Evolutionary conservation across 2,888 invertebrate genomes (phyloP).

Genomic region (Meiosimyza platycephala): DNA sequence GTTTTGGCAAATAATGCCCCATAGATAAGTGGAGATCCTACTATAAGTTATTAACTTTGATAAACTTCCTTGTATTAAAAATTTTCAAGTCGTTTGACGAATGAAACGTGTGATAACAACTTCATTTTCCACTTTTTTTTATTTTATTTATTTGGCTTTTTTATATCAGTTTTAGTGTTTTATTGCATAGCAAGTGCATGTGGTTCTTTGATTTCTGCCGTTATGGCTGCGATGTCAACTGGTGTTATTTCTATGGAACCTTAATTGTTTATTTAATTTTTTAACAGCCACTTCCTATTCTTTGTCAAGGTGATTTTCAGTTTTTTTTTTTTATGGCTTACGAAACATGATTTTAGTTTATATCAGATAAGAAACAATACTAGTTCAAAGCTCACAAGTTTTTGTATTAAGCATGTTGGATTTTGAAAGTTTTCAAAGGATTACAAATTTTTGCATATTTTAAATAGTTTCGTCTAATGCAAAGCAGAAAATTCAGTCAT

Average conservation of each 20-base stretch:
- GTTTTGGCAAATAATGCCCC: too few species aligned
- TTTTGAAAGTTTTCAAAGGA: too few species aligned
- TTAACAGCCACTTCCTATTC: background rate
- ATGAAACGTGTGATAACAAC: conserved; percentile 16
- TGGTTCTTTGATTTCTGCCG: conserved; percentile 30
- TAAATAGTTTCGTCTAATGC: too few species aligned
- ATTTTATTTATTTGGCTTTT: conserved; percentile 11
- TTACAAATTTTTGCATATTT: too few species aligned
- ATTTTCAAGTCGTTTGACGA: conserved; percentile 15
- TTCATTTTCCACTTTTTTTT: conserved; percentile 15
- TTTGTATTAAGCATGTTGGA: too few species aligned
- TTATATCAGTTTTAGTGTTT: conserved; percentile 22
- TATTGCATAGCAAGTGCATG: conserved; percentile 32
- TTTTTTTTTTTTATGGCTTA: too few species aligned
- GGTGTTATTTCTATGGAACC: conserved; percentile 1
- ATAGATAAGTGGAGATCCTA: too few species aligned
- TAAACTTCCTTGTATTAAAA: background rate
- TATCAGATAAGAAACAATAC: too few species aligned
- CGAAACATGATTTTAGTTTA: too few species aligned
- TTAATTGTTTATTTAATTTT: conserved; percentile 13
- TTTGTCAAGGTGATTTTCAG: background rate
- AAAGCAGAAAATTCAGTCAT: too few species aligned
- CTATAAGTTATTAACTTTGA: too few species aligned
- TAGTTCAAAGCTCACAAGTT: too few species aligned
- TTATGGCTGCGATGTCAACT: conserved; percentile 7